A percentile compares a stretch with the other conserved stretches of the same genome.
Evolutionary conservation across 2,797 vertebrate genomes (phyloP).

Genomic region (Silurus lanzhouensis): DNA sequence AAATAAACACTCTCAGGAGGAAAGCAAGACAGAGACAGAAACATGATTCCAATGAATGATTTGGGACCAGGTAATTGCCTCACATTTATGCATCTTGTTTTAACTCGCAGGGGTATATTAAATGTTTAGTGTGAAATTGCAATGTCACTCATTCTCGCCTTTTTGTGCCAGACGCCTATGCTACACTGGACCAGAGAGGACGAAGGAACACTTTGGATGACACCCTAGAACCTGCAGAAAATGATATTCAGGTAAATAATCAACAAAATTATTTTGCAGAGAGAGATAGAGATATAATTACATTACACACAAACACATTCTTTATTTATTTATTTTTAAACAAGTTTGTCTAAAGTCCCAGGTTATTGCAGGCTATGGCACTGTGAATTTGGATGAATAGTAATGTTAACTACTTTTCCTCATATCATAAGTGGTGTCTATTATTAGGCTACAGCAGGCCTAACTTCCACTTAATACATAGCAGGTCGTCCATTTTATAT

Average conservation of each 20-base stretch:
- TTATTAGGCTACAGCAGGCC: neutral
- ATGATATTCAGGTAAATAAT: slow-evolving; percentile 83
- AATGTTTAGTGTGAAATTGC: neutral
- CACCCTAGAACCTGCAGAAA: slow-evolving; percentile 83
- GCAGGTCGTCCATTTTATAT: too few species aligned
- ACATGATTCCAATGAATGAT: slow-evolving; percentile 93
- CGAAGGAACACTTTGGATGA: slow-evolving; percentile 88
- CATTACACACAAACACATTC: too few species aligned
- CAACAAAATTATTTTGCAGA: neutral
- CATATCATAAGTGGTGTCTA: neutral
- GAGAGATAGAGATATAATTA: neutral
- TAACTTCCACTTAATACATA: neutral
- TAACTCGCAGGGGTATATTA: neutral
- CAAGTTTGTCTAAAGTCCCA: neutral
- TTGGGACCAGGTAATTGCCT: slow-evolving; percentile 84
- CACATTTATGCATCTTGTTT: neutral
- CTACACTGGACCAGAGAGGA: slow-evolving; percentile 89
- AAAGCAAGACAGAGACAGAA: slow-evolving; percentile 86
- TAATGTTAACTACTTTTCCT: neutral
- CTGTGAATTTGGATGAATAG: neutral
- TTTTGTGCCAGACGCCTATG: slow-evolving; percentile 76
- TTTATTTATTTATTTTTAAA: too few species aligned
- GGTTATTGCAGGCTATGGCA: neutral
- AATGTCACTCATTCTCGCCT: neutral
- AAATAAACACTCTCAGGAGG: slow-evolving; percentile 67